phyloP scores from a whole-genome alignment of 2,888 invertebrate genomes.

The Siphonodentalium dalli region DNA sequence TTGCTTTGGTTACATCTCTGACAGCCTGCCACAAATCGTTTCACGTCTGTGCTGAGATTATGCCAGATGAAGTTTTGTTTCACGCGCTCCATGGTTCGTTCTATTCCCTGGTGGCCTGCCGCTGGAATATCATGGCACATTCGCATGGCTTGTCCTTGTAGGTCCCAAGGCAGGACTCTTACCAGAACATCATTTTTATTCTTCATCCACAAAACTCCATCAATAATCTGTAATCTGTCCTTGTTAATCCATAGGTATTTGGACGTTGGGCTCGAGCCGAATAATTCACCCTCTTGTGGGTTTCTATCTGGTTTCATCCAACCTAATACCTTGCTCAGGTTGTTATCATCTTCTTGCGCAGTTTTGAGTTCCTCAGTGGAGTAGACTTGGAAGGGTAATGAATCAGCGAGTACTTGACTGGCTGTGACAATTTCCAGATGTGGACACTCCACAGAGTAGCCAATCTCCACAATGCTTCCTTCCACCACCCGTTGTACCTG shows the following conservation, averaged over 20 bases:
- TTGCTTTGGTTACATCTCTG: not conserved
- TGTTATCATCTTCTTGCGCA: not conserved
- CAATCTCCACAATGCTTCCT: too few species aligned
- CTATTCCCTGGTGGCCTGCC: slow-evolving; percentile 11
- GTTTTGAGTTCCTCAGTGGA: not conserved
- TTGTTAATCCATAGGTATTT: slow-evolving; percentile 3
- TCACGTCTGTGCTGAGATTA: too few species aligned
- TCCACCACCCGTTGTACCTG: too few species aligned
- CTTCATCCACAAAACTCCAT: too few species aligned
- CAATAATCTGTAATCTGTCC: not conserved
- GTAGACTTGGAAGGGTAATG: too few species aligned
- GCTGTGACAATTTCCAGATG: too few species aligned
- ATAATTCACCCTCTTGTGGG: slow-evolving; percentile 2
- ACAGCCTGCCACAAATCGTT: not conserved
- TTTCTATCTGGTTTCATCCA: not conserved
- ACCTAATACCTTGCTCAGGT: not conserved
- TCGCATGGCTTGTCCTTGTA: not conserved
- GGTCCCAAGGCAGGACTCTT: not conserved
- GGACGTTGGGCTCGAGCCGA: not conserved
- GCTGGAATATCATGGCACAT: slow-evolving; percentile 1
- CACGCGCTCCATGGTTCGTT: slow-evolving; percentile 1
- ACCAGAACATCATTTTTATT: not conserved
- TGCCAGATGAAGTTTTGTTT: slow-evolving; percentile 6
- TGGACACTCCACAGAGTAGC: too few species aligned
- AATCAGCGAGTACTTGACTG: too few species aligned